Percentiles rank a stretch among this genome's conserved stretches.
phyloP scores from a whole-genome alignment of 1,140 invertebrate species.

The Drosophila elegans region DNA sequence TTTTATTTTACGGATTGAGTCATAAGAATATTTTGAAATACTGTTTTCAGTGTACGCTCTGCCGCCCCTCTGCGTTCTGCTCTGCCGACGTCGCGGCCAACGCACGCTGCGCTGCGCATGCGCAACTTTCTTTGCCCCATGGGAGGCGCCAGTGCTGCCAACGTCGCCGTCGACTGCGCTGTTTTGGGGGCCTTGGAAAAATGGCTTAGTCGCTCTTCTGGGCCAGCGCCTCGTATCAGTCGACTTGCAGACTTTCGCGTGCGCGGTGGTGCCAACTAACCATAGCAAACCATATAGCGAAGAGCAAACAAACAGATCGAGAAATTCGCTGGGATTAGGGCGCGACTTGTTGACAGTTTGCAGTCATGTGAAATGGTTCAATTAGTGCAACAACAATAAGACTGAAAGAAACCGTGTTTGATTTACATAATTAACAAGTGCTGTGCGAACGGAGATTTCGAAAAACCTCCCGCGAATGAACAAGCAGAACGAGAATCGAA shows the following conservation, averaged over 20 bases:
- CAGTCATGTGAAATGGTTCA: constrained; percentile 68
- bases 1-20: not conserved
- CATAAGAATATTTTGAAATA: not conserved
- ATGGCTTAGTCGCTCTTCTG: constrained; percentile 53
- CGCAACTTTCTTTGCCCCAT: constrained; percentile 64
- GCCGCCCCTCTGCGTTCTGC: constrained; percentile 18
- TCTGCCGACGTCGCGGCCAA: constrained; percentile 30
- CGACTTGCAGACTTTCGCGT: constrained; percentile 81
- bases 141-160: constrained; percentile 7
- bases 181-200: constrained; percentile 27
- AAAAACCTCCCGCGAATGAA: constrained; percentile 18
- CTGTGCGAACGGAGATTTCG: constrained; percentile 30
- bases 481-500: constrained; percentile 34
- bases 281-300: constrained; percentile 5
- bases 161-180: constrained; percentile 19
- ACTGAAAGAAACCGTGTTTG: constrained; percentile 45
- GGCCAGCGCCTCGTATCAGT: constrained; percentile 63
- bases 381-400: constrained; percentile 46
- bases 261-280: constrained; percentile 62
- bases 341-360: constrained; percentile 80
- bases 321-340: constrained; percentile 49
- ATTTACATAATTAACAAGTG: constrained; percentile 77
- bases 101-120: constrained; percentile 49
- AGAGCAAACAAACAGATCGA: constrained; percentile 40
- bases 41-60: constrained; percentile 3